Evolutionary conservation across 2,888 invertebrate genomes (phyloP).

Genomic region (Physocephala rufipes): DNA sequence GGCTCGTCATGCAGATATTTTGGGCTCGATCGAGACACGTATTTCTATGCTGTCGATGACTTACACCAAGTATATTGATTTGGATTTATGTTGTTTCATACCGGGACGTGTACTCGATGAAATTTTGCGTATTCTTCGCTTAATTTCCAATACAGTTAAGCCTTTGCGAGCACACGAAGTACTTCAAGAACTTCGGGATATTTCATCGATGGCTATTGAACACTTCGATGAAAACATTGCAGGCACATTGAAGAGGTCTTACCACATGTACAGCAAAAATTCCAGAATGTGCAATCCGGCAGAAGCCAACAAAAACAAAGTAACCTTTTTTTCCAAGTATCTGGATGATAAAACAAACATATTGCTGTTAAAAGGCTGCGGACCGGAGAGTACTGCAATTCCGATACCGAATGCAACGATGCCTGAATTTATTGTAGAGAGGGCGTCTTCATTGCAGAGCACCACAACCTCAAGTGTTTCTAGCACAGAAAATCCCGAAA

Average conservation of each 20-base stretch:
- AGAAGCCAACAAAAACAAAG: constrained; percentile 43
- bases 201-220: constrained; percentile 90
- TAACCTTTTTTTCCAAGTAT: constrained; percentile 12
- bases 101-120: constrained; percentile 95
- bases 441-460: constrained; percentile 39
- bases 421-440: constrained; percentile 44
- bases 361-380: constrained; percentile 32
- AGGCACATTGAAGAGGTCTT: constrained; percentile 51
- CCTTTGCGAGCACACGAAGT: constrained; percentile 84
- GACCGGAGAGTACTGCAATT: constrained; percentile 33
- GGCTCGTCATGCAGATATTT: constrained; percentile 88
- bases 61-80: constrained; percentile 84
- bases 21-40: constrained; percentile 89
- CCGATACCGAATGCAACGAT: constrained; percentile 42
- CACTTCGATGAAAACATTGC: constrained; percentile 91
- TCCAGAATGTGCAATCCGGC: constrained; percentile 29
- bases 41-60: constrained; percentile 94
- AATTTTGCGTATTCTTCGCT: constrained; percentile 76
- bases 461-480: background rate
- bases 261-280: constrained; percentile 13
- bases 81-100: constrained; percentile 87
- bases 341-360: constrained; percentile 14
- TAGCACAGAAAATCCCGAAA: constrained; percentile 16
- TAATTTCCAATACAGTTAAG: constrained; percentile 74
- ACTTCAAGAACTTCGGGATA: constrained; percentile 87